These are phyloP conservation scores for Rynchops niger DNA, from an alignment of 2,113 vertebrate genomes.

Conservation along the genomic window DNA sequence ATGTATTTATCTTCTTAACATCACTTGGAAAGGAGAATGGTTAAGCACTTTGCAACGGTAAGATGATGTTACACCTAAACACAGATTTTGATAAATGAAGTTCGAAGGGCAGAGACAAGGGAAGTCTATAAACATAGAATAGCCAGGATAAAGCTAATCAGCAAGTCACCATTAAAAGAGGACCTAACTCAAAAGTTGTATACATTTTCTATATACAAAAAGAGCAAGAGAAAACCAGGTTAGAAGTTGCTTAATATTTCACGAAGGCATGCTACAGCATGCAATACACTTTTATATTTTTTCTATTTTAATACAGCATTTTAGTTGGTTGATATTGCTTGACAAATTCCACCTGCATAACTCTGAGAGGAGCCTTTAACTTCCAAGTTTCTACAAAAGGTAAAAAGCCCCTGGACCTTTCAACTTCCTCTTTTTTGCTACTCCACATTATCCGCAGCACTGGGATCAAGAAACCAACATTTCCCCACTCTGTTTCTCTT, in stretches of 20 bases:
- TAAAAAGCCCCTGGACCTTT: background rate
- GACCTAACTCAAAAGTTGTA: background rate
- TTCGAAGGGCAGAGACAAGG: background rate
- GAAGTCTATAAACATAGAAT: background rate
- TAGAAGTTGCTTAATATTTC: background rate
- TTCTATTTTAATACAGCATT: background rate
- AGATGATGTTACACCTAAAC: background rate
- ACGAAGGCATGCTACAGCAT: background rate
- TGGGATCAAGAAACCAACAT: background rate
- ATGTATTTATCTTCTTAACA: background rate
- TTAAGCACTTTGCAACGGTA: background rate
- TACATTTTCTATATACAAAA: background rate
- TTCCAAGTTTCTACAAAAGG: background rate
- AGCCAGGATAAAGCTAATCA: background rate
- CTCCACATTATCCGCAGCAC: background rate
- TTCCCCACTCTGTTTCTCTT: background rate
- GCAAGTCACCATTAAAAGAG: background rate
- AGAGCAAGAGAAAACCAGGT: background rate
- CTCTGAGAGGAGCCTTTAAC: background rate
- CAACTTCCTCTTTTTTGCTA: background rate
- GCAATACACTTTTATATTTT: background rate
- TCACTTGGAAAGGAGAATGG: background rate
- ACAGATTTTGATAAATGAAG: background rate
- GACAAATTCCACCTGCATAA: background rate
- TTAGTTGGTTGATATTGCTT: background rate